Conservation (phyloP, 2,113 vertebrate species). For the Microcebus griseorufus region DNA sequence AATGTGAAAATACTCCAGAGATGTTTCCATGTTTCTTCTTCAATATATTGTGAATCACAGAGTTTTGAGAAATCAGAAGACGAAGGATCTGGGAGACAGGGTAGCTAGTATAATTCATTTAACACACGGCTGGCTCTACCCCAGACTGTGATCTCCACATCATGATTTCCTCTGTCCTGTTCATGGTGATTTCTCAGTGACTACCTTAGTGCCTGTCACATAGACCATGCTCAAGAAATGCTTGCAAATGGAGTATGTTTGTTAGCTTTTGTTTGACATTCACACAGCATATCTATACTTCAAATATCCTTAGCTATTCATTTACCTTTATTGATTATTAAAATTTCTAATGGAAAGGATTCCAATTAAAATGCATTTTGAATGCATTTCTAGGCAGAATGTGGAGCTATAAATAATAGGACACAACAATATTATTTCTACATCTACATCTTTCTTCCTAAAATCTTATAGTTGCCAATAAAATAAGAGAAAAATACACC, state of each 20-base stretch:
- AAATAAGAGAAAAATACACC: neutral
- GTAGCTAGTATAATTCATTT: neutral
- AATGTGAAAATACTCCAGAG: neutral
- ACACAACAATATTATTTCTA: neutral
- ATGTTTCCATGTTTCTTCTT: neutral
- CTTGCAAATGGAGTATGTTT: neutral
- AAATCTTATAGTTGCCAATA: neutral
- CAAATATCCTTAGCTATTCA: neutral
- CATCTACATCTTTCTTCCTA: neutral
- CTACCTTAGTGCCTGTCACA: neutral
- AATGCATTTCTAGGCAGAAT: neutral
- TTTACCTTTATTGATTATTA: neutral
- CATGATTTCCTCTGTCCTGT: neutral
- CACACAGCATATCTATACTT: neutral
- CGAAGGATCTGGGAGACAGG: neutral
- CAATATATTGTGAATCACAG: neutral
- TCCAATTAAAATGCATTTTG: neutral
- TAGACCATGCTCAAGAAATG: neutral
- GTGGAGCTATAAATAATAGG: neutral
- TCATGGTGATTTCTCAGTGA: neutral
- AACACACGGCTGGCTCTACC: neutral
- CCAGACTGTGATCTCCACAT: neutral
- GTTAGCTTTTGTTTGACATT: neutral
- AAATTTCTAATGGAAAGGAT: slow-evolving; percentile 13
- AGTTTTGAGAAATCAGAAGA: neutral